A percentile compares a stretch with the other conserved stretches of the same genome.
Conservation (phyloP, 2,113 vertebrate species). For the Cephalopterus ornatus region DNA sequence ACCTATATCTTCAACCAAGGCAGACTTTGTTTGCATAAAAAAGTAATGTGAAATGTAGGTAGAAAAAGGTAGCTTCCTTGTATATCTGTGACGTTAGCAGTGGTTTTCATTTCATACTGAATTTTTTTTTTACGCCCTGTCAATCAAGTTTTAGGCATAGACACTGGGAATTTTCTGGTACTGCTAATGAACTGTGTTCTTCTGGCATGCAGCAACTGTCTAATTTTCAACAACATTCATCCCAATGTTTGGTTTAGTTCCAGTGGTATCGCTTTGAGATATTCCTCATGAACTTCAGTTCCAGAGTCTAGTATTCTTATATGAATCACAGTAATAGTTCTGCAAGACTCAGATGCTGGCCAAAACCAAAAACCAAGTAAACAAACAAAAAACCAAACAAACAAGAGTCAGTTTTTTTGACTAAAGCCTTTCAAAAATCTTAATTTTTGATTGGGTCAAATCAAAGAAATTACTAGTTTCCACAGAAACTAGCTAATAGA, state of each 20-base stretch:
- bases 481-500: too few relatives aligned
- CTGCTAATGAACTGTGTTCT: background rate
- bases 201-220: background rate
- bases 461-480: too few relatives aligned
- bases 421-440: background rate
- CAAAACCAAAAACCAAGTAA: background rate
- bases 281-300: background rate
- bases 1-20: background rate
- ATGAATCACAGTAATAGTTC: background rate
- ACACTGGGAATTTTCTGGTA: background rate
- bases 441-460: background rate
- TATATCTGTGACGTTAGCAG: background rate
- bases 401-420: background rate
- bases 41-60: background rate
- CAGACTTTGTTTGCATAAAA: background rate
- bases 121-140: background rate
- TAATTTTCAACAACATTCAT: background rate
- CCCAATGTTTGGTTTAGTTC: background rate
- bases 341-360: background rate
- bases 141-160: background rate
- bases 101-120: background rate
- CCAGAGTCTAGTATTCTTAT: background rate
- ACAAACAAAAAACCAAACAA: background rate
- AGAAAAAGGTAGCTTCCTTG: background rate
- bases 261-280: background rate